Base-by-base conservation (phyloP, 1,140 invertebrate species). In the Brachionus paranguensis region DNA sequence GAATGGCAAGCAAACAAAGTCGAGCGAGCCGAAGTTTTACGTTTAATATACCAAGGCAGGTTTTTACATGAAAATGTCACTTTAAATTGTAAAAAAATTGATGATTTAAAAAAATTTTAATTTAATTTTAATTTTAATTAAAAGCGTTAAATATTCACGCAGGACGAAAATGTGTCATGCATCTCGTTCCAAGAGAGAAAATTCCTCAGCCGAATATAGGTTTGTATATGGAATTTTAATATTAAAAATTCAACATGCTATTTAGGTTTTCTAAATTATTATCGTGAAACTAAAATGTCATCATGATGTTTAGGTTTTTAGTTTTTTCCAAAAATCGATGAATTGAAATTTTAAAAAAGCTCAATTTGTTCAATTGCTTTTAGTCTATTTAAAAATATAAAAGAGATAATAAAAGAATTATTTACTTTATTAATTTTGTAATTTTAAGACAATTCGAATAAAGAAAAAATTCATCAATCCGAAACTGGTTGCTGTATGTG, bases 61-160 rank as follows among this genome's bases (percentile, higher is more conserved):
- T 99, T 99, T 92, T 92, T 99, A 87, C 97, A 99, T 92, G 97
- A 96, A 90, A 99, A 98, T 91, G 97, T 99, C 86, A 99, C 96
- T 86, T 92, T 98, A 88, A 95, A 95, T 88, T 90, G 90, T 91
- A 88, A 85, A 41, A 20, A 76, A n/a, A 37, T 37, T 37, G 33
- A 37, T 37, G 4, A 3, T 53, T 33, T 24, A 53, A 43, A 47
- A 55, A n/a, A 53, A 45, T 72, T 84, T 24, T 1, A 2, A 64
- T 60, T 47, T 55, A 0, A 29, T 72, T 20, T 41, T 53, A 41
- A 24, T 20, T 2, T 3, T 24, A 17, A n/a, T 64, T 29, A 17
- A 79, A 85, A 90, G 97, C 97, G 86, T 92, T 99, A 87, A 96
- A 96, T 87, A 92, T 99, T 89, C 95, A 96, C 85, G 93, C 95